Evolutionary conservation across 2,888 invertebrate genomes (phyloP).

Genomic region (Tinea pellionella): DNA sequence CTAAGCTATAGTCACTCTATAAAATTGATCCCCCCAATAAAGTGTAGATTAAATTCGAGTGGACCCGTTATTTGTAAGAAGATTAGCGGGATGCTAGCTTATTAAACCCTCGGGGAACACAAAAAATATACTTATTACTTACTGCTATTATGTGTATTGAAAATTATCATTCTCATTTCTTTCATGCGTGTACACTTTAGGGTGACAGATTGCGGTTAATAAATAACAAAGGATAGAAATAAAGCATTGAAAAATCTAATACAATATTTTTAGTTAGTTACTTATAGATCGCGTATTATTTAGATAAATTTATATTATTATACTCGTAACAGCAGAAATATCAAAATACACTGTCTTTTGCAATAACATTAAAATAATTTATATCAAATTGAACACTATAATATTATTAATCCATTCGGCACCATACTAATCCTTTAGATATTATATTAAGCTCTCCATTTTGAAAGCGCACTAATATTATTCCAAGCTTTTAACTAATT

Average conservation of each 20-base stretch:
- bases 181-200: neutral
- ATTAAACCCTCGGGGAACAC: slow-evolving; percentile 1
- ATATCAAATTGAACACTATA: too few species aligned
- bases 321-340: too few species aligned
- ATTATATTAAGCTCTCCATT: too few species aligned
- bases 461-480: too few species aligned
- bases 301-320: too few species aligned
- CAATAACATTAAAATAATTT: too few species aligned
- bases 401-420: too few species aligned
- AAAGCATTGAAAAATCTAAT: neutral
- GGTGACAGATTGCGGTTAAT: neutral
- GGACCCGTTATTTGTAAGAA: slow-evolving; percentile 10
- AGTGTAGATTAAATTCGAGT: slow-evolving; percentile 11
- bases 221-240: neutral
- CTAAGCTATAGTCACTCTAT: neutral
- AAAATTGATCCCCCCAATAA: slow-evolving; percentile 2
- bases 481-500: too few species aligned
- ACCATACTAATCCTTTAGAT: too few species aligned
- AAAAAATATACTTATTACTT: neutral
- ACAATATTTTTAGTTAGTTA: neutral
- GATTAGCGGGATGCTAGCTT: slow-evolving; percentile 5
- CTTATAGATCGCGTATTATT: too few species aligned
- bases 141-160: neutral
- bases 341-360: too few species aligned
- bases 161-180: neutral